Evolutionary conservation across 2,888 invertebrate species (phyloP).

Genomic region (Nomada ruficornis): DNA sequence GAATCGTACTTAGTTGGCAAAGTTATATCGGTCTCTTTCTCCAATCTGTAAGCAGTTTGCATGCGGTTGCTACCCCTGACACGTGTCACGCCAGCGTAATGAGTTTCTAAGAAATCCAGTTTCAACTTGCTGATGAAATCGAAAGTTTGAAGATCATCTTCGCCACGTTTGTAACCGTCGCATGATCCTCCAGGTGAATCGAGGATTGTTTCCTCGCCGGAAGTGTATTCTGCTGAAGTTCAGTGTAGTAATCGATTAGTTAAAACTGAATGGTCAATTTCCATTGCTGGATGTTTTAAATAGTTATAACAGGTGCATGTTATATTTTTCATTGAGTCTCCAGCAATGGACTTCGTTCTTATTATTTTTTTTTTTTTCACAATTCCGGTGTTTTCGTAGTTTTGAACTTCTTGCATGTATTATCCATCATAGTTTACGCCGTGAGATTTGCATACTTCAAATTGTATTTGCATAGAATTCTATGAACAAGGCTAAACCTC

Average conservation of each 20-base stretch:
- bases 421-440: too few species aligned
- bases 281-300: too few species aligned
- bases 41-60: slow-evolving; percentile 93
- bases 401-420: too few species aligned
- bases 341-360: too few species aligned
- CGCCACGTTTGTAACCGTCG: slow-evolving; percentile 87
- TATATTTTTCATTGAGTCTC: too few species aligned
- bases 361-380: background rate
- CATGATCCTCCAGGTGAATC: slow-evolving; percentile 83
- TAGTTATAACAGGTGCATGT: too few species aligned
- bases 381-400: background rate
- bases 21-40: slow-evolving; percentile 90
- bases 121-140: slow-evolving; percentile 93
- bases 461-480: too few species aligned
- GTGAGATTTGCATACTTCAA: too few species aligned
- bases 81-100: slow-evolving; percentile 88
- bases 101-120: slow-evolving; percentile 87
- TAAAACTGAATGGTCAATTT: too few species aligned
- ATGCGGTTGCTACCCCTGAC: slow-evolving; percentile 91
- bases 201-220: slow-evolving; percentile 57
- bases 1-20: slow-evolving; percentile 88
- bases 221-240: slow-evolving; percentile 54
- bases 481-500: background rate
- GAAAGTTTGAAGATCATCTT: slow-evolving; percentile 92
- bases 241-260: background rate